These are phyloP conservation scores for Netelia inedita DNA, from an alignment of 2,888 invertebrate genomes.

Conservation along the genomic window DNA sequence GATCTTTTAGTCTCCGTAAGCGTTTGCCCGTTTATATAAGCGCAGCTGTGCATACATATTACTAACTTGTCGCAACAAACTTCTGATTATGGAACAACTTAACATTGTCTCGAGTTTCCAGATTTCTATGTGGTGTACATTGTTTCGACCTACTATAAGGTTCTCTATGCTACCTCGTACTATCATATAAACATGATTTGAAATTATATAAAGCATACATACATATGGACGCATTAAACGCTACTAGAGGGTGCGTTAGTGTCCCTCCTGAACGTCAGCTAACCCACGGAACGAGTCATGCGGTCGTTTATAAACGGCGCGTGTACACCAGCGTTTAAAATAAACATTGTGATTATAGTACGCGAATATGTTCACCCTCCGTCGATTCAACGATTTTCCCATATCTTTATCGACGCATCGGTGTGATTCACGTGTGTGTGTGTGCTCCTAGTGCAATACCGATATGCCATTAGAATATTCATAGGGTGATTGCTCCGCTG, in stretches of 20 bases:
- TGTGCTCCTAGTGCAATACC: not conserved
- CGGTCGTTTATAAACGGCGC: constrained; percentile 61
- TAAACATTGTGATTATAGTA: constrained; percentile 67
- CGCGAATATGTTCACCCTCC: constrained; percentile 51
- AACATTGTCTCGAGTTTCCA: constrained; percentile 14
- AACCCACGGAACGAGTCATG: constrained; percentile 53
- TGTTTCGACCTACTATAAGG: not conserved
- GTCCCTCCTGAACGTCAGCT: not conserved
- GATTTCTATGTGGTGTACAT: not conserved
- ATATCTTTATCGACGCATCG: not conserved
- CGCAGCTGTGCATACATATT: constrained; percentile 30
- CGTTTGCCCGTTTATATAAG: not conserved
- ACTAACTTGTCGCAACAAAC: constrained; percentile 57
- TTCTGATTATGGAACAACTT: constrained; percentile 45
- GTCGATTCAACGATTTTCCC: constrained; percentile 55
- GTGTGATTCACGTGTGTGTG: not conserved
- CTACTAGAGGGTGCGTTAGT: constrained; percentile 13
- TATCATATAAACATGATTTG: constrained; percentile 1
- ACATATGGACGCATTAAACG: not conserved
- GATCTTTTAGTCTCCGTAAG: not conserved
- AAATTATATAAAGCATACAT: not conserved
- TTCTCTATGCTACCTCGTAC: constrained; percentile 18
- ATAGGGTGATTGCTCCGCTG: constrained; percentile 21
- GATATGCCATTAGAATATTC: constrained; percentile 26
- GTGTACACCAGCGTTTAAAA: constrained; percentile 63